Percentiles rank a stretch among this genome's conserved stretches.
These are phyloP conservation scores for Eucidaris tribuloides DNA, from an alignment of 35 echinoderm and acorn worm species.

Conservation along the genomic window DNA sequence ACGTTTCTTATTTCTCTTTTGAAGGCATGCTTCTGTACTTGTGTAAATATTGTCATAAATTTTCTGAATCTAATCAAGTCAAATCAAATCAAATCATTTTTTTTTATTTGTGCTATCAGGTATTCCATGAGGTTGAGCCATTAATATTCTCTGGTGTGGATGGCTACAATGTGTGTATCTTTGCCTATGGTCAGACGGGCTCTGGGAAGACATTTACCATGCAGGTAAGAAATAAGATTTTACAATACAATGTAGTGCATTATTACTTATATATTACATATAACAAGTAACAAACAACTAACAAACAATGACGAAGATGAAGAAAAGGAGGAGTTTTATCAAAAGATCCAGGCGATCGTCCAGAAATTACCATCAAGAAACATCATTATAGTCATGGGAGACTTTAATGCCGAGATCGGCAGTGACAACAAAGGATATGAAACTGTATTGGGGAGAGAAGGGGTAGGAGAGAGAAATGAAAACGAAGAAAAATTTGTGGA, in stretches of 20 bases:
- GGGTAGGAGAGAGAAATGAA: background rate
- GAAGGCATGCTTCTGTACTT: no score
- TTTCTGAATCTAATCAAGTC: no score
- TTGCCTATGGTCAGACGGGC: constrained; percentile 99
- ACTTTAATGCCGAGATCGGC: no score
- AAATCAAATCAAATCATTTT: background rate
- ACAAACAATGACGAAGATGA: background rate
- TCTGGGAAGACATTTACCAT: constrained; percentile 99
- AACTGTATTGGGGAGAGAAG: background rate
- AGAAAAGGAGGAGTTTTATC: background rate
- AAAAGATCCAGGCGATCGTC: background rate
- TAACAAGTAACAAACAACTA: no score
- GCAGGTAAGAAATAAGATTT: constrained; percentile 94
- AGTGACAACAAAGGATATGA: background rate
- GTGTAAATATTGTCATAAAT: no score
- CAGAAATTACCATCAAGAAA: background rate
- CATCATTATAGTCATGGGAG: background rate
- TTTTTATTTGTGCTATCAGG: constrained; percentile 53
- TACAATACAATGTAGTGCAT: no score
- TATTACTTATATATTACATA: no score
- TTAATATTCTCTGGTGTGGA: constrained; percentile 83
- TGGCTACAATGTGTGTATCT: constrained; percentile 99
- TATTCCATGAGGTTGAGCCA: constrained; percentile 84
- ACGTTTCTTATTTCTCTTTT: no score
- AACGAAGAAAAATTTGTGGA: background rate